Evolutionary conservation across 2,888 invertebrate genomes (phyloP), one percentile per base, ranked within the genome.

Genomic region (Stenurella melanura): DNA sequence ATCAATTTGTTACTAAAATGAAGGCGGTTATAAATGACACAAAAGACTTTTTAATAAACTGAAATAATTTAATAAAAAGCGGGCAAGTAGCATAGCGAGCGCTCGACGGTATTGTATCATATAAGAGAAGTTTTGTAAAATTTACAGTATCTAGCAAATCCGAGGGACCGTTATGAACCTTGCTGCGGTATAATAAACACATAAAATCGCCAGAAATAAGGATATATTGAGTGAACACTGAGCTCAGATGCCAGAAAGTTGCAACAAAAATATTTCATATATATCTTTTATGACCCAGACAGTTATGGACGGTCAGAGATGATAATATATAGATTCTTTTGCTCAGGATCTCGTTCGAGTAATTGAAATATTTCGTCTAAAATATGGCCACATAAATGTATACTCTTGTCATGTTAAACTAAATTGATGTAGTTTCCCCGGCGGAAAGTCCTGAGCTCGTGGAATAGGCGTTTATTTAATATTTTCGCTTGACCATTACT

Each of bases 151-250:
- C 87, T 87, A 83, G 86, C 85, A 88, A 88, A 88, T 87, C 88
- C 88, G 80, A 81, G 85, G 86, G 84, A 86, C 83, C 85, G 87
- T 89, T 89, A 89, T 89, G 88, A 89, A 89, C 89, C 88, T 86
- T 84, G 85, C 87, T 88, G 88, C 88, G 84, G 90, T 89, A 90
- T 90, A 90, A 90, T 90, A 90, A 89, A 89, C 88, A 88, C 89
- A 89, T 90, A 90, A 90, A 90, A 89, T 89, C 88, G 88, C 87
- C 89, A 88, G 88, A 87, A 89, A 90, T 90, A 89, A 89, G 89
- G 90, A 90, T 89, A 89, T 90, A 90, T 90, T 89, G 90, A 89
- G 88, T 89, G 88, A 88, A 84, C 86, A 87, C 86, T 84, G 86
- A 86, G 85, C 86, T 85, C 74, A 84, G 84, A 84, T 81, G 82